These are phyloP conservation scores for Mimumesa dahlbomi DNA, from an alignment of 2,888 invertebrate species.

Conservation along the genomic window DNA sequence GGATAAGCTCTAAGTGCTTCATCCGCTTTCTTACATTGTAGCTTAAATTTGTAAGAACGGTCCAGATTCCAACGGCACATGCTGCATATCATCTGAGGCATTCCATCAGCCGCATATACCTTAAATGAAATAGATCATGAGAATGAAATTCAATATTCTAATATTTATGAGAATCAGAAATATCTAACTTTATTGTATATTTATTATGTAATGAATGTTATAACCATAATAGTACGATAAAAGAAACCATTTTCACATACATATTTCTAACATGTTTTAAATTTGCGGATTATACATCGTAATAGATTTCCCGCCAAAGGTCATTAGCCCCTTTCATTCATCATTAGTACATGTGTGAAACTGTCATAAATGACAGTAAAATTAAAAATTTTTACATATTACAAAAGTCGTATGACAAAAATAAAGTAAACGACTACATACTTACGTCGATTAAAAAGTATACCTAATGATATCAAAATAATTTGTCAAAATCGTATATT, in stretches of 20 bases:
- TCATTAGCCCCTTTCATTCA: background rate
- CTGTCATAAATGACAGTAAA: too few species aligned
- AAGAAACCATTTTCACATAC: too few species aligned
- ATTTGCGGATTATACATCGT: too few species aligned
- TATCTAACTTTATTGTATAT: too few species aligned
- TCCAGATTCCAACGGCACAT: constrained; percentile 86
- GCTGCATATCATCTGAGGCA: constrained; percentile 88
- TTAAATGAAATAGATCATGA: constrained; percentile 43
- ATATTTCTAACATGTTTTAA: too few species aligned
- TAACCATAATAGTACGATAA: too few species aligned
- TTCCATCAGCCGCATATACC: constrained; percentile 83
- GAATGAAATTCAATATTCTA: background rate
- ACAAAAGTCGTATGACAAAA: too few species aligned
- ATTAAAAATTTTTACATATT: too few species aligned
- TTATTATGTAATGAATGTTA: too few species aligned
- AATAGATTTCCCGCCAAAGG: background rate
- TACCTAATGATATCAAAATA: constrained; percentile 1
- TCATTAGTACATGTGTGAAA: too few species aligned
- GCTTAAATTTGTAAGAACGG: constrained; percentile 87
- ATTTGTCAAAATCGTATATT: constrained; percentile 2
- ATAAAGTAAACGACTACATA: background rate
- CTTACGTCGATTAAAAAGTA: background rate
- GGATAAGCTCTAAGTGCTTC: constrained; percentile 86
- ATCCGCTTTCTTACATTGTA: constrained; percentile 88
- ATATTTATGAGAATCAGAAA: background rate